Base-by-base conservation (phyloP, 1,140 invertebrate genomes). In the Bacillus rossius region DNA sequence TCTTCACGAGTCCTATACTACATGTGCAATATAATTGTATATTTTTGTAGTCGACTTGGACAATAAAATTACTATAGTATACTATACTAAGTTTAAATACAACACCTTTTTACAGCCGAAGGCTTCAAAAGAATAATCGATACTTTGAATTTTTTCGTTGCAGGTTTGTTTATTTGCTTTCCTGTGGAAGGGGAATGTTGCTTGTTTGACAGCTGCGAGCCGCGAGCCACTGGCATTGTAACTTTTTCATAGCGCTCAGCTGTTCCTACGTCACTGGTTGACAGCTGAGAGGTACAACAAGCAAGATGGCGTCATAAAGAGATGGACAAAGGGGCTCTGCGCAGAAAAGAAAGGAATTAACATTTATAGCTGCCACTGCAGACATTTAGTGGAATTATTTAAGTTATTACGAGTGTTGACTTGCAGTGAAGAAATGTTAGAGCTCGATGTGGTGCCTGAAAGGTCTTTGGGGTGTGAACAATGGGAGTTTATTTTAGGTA, bases 401-500 rank as follows among this genome's bases (percentile, higher is more conserved):
- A n/a, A n/a, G 16, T 42, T 22, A 19, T 25, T 17, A 38, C 17
- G n/a, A 25, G 45, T 20, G 38, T 42, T 13, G 17, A 19, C 45
- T 40, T 45, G 40, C 5, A 25, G n/a, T 29, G 43, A 57, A 57
- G 47, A 57, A 38, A 98, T 97, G 94, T 83, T 98, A 77, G 93
- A 96, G 77, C 84, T 97, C 72, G 94, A 97, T 82, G 90, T 97
- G 69, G 84, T 95, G 67, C 94, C 94, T 61, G 94, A 96, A 80
- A 85, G 91, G 75, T 96, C 93, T 65, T 83, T 98, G 72, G 92
- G 93, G 77, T 94, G 92, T 76, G 94, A 96, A 77, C 87, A 93
- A 81, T 97, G 94, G 93, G 94, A 97, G 80, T 95, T 98, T 80
- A 86, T 96, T 76, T 81, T 98, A 79, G 94, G 94, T 92, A 79